Evolutionary conservation across 1,140 invertebrate genomes (phyloP).

Genomic region (Sitobion miscanthi): DNA sequence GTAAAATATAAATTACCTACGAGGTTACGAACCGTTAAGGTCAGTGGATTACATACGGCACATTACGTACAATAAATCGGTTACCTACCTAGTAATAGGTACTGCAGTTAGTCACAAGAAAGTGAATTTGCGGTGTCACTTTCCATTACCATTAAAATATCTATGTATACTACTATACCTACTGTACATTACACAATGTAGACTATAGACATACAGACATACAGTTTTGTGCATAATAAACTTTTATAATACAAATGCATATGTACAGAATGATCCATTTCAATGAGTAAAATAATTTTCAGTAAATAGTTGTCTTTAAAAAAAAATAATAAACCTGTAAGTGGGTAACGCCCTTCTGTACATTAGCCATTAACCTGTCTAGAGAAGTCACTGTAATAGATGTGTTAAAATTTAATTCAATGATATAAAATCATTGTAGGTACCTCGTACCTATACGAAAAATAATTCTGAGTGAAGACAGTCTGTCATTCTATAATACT

Average conservation of each 20-base stretch:
- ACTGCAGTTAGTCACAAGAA: not conserved
- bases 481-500: too few species aligned
- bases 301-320: too few species aligned
- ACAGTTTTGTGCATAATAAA: not conserved
- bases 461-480: too few species aligned
- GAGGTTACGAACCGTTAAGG: not conserved
- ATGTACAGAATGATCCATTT: not conserved
- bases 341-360: not conserved
- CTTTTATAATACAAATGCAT: not conserved
- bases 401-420: too few species aligned
- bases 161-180: not conserved
- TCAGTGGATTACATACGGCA: not conserved
- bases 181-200: not conserved
- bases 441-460: too few species aligned
- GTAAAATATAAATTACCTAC: not conserved
- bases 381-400: too few species aligned
- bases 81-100: not conserved
- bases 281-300: too few species aligned
- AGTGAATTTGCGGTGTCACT: not conserved
- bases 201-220: not conserved
- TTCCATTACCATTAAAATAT: not conserved
- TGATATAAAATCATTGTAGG: too few species aligned
- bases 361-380: too few species aligned
- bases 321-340: not conserved
- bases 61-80: not conserved